Evolutionary conservation across 2,113 vertebrate species (phyloP).

Genomic region (Stegastes partitus): DNA sequence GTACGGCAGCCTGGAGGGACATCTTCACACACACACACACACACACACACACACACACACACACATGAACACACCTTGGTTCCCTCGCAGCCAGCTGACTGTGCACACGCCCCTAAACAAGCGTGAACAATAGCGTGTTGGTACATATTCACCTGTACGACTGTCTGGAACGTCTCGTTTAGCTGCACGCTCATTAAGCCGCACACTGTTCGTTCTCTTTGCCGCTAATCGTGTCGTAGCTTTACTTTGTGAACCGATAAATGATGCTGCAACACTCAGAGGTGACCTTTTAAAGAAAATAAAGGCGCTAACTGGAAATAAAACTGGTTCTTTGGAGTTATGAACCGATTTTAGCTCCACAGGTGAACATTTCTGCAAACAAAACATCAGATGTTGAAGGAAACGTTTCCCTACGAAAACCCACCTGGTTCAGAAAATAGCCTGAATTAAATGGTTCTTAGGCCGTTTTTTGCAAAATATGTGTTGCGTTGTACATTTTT

Average conservation of each 20-base stretch:
- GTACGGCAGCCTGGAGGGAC: conserved; percentile 50
- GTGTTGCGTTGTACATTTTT: too few species aligned
- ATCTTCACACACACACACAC: conserved; percentile 47
- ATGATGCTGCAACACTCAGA: too few species aligned
- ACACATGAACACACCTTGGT: conserved; percentile 55
- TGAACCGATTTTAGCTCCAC: too few species aligned
- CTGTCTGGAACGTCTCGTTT: conserved; percentile 14
- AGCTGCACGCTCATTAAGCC: conserved; percentile 21
- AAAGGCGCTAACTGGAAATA: too few species aligned
- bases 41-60: conserved; percentile 54
- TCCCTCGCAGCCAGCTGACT: conserved; percentile 37
- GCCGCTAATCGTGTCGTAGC: neutral
- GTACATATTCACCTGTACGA: conserved; percentile 39
- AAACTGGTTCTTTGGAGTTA: too few species aligned
- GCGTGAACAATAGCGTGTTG: conserved; percentile 36
- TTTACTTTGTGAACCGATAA: neutral
- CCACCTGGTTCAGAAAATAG: too few species aligned
- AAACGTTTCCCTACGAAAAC: too few species aligned
- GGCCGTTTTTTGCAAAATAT: too few species aligned
- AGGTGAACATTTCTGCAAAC: too few species aligned
- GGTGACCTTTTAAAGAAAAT: too few species aligned
- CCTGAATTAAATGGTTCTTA: too few species aligned
- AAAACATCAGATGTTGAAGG: too few species aligned
- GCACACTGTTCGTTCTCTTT: neutral
- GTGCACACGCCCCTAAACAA: conserved; percentile 23